These are phyloP conservation scores for Tetragonula clypearis DNA, from an alignment of 1,140 invertebrate genomes.

Conservation along the genomic window DNA sequence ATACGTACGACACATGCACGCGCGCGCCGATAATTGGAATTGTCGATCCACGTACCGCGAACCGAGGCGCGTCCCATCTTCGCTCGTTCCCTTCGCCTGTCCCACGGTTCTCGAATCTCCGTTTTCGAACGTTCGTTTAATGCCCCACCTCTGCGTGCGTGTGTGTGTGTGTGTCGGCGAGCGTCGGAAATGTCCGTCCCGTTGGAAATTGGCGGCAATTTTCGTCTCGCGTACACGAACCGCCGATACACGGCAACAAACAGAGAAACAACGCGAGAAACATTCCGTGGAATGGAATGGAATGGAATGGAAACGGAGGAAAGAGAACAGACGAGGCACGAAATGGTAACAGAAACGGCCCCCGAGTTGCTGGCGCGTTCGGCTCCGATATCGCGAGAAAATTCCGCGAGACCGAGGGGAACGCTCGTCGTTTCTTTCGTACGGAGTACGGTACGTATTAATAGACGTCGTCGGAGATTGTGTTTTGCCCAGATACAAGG, in stretches of 20 bases:
- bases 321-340: no score
- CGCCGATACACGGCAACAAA: no score
- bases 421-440: not conserved
- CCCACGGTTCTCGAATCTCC: not conserved
- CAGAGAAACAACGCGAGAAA: no score
- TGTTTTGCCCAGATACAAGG: slow-evolving; percentile 13
- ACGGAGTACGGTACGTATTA: not conserved
- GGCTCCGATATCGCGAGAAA: not conserved
- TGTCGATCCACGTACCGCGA: slow-evolving; percentile 7
- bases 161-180: no score
- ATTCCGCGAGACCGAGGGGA: not conserved
- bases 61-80: not conserved
- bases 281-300: no score
- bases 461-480: not conserved
- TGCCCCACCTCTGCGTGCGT: no score
- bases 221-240: no score
- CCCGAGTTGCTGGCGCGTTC: no score
- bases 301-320: no score
- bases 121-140: not conserved
- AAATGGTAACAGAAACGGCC: no score
- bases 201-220: no score
- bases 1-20: slow-evolving; percentile 17
- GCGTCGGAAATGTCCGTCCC: not conserved
- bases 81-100: no score
- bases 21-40: slow-evolving; percentile 33